Percentiles rank a stretch among this genome's conserved stretches.
phyloP scores from a whole-genome alignment of 1,140 invertebrate species.

The Eciton burchellii region DNA sequence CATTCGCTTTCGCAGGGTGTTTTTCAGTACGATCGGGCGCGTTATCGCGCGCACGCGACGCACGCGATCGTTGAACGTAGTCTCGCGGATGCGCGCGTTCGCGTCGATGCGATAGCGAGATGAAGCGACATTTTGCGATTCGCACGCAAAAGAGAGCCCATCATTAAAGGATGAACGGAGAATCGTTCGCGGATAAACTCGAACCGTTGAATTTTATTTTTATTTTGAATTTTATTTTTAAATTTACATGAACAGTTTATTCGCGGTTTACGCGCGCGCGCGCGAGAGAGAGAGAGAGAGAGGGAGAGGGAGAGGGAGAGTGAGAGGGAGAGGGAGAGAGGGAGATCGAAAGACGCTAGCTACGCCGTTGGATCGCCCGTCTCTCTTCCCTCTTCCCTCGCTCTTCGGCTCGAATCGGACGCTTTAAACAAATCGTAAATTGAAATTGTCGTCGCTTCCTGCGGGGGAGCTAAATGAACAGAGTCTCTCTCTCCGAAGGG shows the following conservation, averaged over 20 bases:
- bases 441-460: conserved; percentile 85
- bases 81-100: not conserved
- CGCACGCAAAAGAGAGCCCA: not conserved
- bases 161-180: not conserved
- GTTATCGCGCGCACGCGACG: conserved; percentile 30
- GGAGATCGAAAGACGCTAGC: not conserved
- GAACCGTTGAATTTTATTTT: too few relatives aligned
- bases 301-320: too few relatives aligned
- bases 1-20: too few relatives aligned
- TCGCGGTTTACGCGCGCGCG: too few relatives aligned
- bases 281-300: too few relatives aligned
- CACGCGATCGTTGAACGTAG: conserved; percentile 35
- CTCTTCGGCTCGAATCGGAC: conserved; percentile 55
- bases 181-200: not conserved
- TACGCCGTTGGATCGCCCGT: conserved; percentile 20
- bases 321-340: too few relatives aligned
- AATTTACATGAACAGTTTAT: too few relatives aligned
- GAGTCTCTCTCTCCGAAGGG: conserved; percentile 71
- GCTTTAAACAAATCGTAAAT: conserved; percentile 82
- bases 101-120: not conserved
- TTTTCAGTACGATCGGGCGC: not conserved
- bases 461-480: conserved; percentile 74
- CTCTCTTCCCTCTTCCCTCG: conserved; percentile 31
- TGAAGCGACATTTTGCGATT: not conserved
- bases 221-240: too few relatives aligned